Conservation (phyloP, 2,113 vertebrate species). For the Phalacrocorax pelagicus region DNA sequence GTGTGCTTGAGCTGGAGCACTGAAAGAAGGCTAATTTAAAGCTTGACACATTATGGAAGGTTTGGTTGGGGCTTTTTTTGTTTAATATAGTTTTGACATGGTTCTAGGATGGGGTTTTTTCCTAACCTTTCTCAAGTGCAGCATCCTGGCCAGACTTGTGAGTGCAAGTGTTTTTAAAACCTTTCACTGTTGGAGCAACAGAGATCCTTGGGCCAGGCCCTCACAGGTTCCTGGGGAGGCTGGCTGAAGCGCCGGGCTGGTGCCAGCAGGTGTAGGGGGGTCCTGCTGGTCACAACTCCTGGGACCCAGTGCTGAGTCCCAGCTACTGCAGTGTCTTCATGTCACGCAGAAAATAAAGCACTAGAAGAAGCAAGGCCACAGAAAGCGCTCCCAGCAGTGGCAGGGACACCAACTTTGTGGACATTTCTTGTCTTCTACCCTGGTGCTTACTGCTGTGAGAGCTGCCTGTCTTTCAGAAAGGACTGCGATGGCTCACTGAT, state of each 20-base stretch:
- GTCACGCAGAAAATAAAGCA: neutral
- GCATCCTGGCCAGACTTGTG: neutral
- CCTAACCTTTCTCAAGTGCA: neutral
- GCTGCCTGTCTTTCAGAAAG: neutral
- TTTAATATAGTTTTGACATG: neutral
- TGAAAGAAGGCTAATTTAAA: neutral
- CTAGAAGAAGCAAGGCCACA: too few relatives aligned
- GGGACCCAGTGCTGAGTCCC: neutral
- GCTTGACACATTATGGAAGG: neutral
- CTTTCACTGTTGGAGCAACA: neutral
- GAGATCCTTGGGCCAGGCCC: neutral
- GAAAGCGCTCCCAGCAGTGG: fast-evolving
- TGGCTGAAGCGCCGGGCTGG: neutral
- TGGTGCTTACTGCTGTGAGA: neutral
- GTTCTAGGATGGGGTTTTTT: fast-evolving
- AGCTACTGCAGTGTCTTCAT: neutral
- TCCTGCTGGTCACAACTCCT: neutral
- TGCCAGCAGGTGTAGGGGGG: neutral
- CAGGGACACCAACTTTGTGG: neutral
- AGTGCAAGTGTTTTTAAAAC: neutral
- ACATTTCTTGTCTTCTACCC: neutral
- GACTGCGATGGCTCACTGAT: fast-evolving
- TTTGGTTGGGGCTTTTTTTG: neutral
- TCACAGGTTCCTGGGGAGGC: neutral
- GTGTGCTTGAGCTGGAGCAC: neutral